A percentile compares a stretch with the other conserved stretches of the same genome.
These are phyloP conservation scores for Lochmaea crataegi DNA, from an alignment of 2,888 invertebrate species.

Conservation along the genomic window DNA sequence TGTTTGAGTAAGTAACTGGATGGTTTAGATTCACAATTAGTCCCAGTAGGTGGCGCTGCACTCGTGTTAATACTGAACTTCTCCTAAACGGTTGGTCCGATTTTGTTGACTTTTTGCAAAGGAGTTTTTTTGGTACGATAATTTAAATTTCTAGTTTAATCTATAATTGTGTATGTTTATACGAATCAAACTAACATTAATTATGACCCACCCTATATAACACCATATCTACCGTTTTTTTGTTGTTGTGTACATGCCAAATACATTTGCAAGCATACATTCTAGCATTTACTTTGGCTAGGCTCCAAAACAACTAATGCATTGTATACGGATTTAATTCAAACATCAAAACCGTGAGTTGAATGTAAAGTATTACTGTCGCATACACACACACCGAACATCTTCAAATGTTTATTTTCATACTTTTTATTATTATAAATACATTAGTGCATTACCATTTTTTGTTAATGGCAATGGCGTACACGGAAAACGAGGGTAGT, in stretches of 20 bases:
- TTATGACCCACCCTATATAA: not conserved
- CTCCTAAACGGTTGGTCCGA: no score
- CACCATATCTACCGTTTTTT: conserved; percentile 3
- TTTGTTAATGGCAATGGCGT: not conserved
- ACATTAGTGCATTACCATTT: not conserved
- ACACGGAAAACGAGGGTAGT: not conserved
- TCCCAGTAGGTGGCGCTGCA: no score
- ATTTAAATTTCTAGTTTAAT: no score
- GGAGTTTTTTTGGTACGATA: no score
- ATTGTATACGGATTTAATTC: conserved; percentile 21
- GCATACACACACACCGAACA: not conserved
- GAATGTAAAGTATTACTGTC: conserved; percentile 7
- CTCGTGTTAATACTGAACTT: no score
- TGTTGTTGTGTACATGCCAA: conserved; percentile 6
- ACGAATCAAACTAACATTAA: no score
- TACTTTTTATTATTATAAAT: not conserved
- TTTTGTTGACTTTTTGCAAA: no score
- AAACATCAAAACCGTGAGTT: conserved; percentile 22
- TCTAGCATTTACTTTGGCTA: conserved; percentile 20
- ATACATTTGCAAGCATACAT: conserved; percentile 22
- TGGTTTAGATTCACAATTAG: no score
- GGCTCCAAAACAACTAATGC: conserved; percentile 22
- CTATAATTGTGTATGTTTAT: no score
- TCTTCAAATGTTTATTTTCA: not conserved
- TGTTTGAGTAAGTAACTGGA: no score